Percentiles rank a stretch among this genome's conserved stretches.
phyloP scores from a whole-genome alignment of 2,797 vertebrate genomes.

The Menidia menidia region DNA sequence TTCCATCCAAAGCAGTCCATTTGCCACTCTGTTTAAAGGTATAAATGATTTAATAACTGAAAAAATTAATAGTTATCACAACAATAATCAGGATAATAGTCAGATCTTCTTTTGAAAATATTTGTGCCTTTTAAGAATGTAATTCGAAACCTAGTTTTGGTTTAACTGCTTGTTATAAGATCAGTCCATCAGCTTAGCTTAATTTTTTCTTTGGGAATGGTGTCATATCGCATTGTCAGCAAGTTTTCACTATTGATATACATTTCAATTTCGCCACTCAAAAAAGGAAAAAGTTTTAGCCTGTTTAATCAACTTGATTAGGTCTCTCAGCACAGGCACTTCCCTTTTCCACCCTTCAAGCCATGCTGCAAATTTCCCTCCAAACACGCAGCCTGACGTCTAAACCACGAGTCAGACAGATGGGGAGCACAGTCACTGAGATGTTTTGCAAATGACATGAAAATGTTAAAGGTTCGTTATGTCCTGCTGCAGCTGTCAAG shows the following conservation, averaged over 20 bases:
- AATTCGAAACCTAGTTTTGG: neutral
- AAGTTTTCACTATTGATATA: neutral
- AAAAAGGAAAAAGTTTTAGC: neutral
- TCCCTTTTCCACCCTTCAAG: neutral
- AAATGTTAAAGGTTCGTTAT: neutral
- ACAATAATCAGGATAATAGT: too few relatives aligned
- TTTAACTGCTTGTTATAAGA: neutral
- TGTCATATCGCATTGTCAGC: too few relatives aligned
- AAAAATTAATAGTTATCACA: too few relatives aligned
- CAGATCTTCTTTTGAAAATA: too few relatives aligned
- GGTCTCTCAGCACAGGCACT: neutral
- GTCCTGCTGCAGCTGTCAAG: neutral
- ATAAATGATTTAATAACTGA: too few relatives aligned
- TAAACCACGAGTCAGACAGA: neutral
- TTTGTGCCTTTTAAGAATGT: neutral
- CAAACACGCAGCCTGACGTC: neutral
- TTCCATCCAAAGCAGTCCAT: neutral
- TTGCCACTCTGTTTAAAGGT: too few relatives aligned
- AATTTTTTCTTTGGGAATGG: neutral
- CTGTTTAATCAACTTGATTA: slow-evolving; percentile 1
- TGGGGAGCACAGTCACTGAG: neutral
- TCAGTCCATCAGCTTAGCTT: neutral
- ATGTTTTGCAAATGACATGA: neutral
- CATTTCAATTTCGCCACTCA: neutral
- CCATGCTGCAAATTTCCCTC: neutral